phyloP scores from a whole-genome alignment of 2,113 vertebrate species.

The Jaculus jaculus region DNA sequence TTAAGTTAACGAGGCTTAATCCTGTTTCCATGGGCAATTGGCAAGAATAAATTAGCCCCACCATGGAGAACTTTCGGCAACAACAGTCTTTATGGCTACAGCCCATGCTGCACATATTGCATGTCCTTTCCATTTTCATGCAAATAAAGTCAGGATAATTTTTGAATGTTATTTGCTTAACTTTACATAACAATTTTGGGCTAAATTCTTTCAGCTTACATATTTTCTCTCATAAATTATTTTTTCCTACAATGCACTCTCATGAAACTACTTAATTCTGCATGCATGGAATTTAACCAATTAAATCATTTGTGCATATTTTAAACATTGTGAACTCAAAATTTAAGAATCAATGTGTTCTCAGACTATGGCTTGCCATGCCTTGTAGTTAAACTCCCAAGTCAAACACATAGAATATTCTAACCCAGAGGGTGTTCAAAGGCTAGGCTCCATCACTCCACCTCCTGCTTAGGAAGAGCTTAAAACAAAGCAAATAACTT shows the following conservation, averaged over 20 bases:
- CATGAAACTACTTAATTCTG: constrained; percentile 50
- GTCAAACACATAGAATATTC: background rate
- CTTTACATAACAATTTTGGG: constrained; percentile 17
- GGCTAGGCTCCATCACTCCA: background rate
- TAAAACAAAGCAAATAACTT: constrained; percentile 22
- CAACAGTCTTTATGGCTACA: constrained; percentile 34
- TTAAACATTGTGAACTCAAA: background rate
- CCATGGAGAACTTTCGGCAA: constrained; percentile 56
- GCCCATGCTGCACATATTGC: background rate
- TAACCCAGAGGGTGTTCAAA: background rate
- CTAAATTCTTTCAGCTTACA: background rate
- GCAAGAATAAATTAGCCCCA: constrained; percentile 62
- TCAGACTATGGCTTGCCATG: background rate
- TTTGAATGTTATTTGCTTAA: constrained; percentile 57
- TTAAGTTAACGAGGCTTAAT: constrained; percentile 58
- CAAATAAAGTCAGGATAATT: constrained; percentile 50
- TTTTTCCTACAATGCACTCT: constrained; percentile 34
- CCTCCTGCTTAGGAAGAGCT: background rate
- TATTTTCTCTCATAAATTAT: constrained; percentile 14
- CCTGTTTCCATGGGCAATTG: constrained; percentile 56
- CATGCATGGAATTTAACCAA: background rate
- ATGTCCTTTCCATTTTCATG: constrained; percentile 19
- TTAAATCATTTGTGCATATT: constrained; percentile 24
- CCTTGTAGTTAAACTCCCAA: background rate
- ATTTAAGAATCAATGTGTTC: background rate